These are phyloP conservation scores for Lipotes vexillifer DNA, from an alignment of 2,113 vertebrate genomes.

Conservation along the genomic window DNA sequence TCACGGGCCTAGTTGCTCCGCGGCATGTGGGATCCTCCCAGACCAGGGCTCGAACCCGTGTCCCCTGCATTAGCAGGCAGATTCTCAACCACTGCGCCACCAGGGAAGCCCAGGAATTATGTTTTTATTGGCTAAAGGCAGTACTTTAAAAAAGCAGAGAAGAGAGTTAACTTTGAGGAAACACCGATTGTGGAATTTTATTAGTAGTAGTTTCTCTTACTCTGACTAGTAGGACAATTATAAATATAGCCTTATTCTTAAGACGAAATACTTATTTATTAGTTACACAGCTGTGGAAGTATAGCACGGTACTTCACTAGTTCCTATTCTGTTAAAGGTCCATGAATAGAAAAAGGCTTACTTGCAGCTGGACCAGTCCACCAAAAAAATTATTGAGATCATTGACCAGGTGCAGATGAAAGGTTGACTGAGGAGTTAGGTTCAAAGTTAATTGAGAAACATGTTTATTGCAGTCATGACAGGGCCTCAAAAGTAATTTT, in stretches of 20 bases:
- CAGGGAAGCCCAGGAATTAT: neutral
- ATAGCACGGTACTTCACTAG: neutral
- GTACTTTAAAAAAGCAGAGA: constrained; percentile 27
- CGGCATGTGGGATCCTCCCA: too few relatives aligned
- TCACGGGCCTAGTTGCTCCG: too few relatives aligned
- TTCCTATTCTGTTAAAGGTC: neutral
- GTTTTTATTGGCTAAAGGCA: constrained; percentile 11
- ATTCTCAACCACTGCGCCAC: too few relatives aligned
- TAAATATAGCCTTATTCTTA: neutral
- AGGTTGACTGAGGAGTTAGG: neutral
- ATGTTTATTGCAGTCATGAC: neutral
- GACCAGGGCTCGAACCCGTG: too few relatives aligned
- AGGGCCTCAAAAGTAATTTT: neutral
- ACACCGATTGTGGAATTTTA: neutral
- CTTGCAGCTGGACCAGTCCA: neutral
- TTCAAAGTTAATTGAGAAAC: neutral
- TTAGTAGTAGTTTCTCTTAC: neutral
- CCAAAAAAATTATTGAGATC: neutral
- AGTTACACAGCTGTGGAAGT: neutral
- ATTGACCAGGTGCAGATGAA: neutral
- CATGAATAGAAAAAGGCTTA: neutral
- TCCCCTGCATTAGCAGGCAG: too few relatives aligned
- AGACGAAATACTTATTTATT: neutral
- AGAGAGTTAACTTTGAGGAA: neutral
- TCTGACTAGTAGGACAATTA: neutral